Evolutionary conservation across 2,797 vertebrate genomes (phyloP), one percentile per base, ranked within the genome.

Genomic region (Loriculus beryllinus): DNA sequence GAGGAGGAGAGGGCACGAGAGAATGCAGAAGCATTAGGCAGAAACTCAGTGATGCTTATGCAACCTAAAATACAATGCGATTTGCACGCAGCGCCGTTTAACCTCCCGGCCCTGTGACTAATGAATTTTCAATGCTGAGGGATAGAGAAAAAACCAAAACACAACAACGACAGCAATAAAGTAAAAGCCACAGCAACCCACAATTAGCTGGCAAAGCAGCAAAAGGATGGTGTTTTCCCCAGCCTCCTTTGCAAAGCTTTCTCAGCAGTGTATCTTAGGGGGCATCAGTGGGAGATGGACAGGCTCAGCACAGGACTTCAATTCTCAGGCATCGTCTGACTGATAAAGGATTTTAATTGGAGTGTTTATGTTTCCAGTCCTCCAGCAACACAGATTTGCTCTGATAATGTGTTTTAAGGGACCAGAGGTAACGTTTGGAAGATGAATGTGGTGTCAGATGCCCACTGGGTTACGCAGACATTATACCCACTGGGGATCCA

Each of bases 311-410:
- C 82, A 89, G 49, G 45, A 31, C 82, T 42, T 31, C 6, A 45
- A 22, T 63, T 86, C 86, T 52, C 75, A n/a, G 81, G 28, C 77
- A 37, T 7, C 68, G 81, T 52, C 92, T 54, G 69, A 6, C 92
- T 82, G 94, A 97, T 96, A 94, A 95, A 89, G 94, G 94, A 52
- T 84, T 95, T 93, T 96, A 96, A 97, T 97, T 95, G 95, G 79
- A 54, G 17, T 94, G 89, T 95, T 96, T 95, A 79, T 86, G 74
- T 74, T 86, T 80, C 78, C 87, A 90, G 68, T 29, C 63, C 72
- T 90, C 85, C 76, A 71, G 87, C 78, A 90, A 54, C 72, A 82
- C 71, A 89, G 87, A 94, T 96, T 75, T 82, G 80, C 37, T 78
- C 92, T 67, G 86, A 86, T 95, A 93, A 95, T 60, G 79, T 48